These are phyloP conservation scores for Cygnus olor DNA, from an alignment of 2,797 vertebrate species.

Conservation along the genomic window DNA sequence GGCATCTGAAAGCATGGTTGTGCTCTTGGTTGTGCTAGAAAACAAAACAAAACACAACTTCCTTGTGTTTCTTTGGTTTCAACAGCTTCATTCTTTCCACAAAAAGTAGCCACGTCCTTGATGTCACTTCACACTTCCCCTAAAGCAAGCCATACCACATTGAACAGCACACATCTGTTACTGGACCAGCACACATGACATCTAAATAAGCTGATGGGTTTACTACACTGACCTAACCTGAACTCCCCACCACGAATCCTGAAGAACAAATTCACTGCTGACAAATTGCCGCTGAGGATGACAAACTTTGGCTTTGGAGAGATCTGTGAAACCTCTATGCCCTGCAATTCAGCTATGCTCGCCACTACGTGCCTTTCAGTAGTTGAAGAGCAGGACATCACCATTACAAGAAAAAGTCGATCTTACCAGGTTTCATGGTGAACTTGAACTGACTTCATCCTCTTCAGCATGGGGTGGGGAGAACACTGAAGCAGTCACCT, in stretches of 20 bases:
- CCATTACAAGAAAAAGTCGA: not conserved
- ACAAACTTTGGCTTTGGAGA: not conserved
- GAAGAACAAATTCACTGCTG: not conserved
- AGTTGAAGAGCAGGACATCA: not conserved
- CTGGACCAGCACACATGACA: fast-evolving
- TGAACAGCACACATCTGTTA: not conserved
- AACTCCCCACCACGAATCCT: not conserved
- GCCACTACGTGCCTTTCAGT: not conserved
- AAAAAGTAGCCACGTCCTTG: not conserved
- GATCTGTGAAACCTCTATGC: not conserved
- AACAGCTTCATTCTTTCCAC: not conserved
- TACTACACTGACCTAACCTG: not conserved
- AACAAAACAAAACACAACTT: not conserved
- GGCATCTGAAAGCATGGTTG: not conserved
- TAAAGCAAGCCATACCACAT: not conserved
- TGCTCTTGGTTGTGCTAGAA: not conserved
- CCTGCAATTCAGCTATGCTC: not conserved
- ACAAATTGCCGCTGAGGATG: fast-evolving
- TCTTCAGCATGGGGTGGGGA: fast-evolving
- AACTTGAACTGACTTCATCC: not conserved
- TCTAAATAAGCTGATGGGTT: not conserved
- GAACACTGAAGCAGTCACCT: not conserved
- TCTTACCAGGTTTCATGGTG: not conserved
- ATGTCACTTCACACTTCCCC: not conserved
- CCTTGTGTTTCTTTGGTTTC: not conserved